A percentile compares a stretch with the other conserved stretches of the same genome.
Evolutionary conservation across 2,888 invertebrate species (phyloP).

Genomic region (Chloroclysta siterata): DNA sequence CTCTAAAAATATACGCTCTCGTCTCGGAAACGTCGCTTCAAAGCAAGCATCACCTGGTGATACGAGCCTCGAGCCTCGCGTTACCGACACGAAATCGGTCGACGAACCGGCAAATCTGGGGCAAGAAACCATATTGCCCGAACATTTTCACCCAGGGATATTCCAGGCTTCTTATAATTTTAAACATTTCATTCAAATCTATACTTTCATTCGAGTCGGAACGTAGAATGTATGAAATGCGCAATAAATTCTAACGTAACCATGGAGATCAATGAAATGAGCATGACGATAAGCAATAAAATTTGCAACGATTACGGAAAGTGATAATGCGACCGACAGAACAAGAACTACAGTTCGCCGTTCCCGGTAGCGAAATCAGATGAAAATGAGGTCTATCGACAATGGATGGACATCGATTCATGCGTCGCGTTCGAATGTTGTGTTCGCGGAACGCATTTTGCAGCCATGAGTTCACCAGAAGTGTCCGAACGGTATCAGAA

Average conservation of each 20-base stretch:
- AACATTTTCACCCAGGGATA: slow-evolving; percentile 59
- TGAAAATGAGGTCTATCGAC: slow-evolving; percentile 43
- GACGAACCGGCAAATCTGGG: slow-evolving; percentile 79
- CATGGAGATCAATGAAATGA: slow-evolving; percentile 50
- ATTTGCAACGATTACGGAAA: slow-evolving; percentile 59
- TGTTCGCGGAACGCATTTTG: slow-evolving; percentile 72
- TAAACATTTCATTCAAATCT: slow-evolving; percentile 30
- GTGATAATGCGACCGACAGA: slow-evolving; percentile 48
- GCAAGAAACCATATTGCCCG: slow-evolving; percentile 69
- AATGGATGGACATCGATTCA: slow-evolving; percentile 58
- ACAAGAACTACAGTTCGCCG: slow-evolving; percentile 43
- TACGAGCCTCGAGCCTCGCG: slow-evolving; percentile 62
- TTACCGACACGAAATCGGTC: slow-evolving; percentile 73
- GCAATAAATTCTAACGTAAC: slow-evolving; percentile 47
- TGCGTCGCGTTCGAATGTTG: slow-evolving; percentile 59
- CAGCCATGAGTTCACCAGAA: slow-evolving; percentile 60
- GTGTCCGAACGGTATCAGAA: slow-evolving; percentile 68
- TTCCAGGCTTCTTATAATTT: slow-evolving; percentile 47
- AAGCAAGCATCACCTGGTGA: slow-evolving; percentile 71
- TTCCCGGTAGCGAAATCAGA: slow-evolving; percentile 38
- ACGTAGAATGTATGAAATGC: slow-evolving; percentile 20
- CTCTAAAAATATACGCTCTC: slow-evolving; percentile 68
- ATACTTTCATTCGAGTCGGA: slow-evolving; percentile 30
- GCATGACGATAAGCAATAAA: slow-evolving; percentile 56
- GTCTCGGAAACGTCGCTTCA: slow-evolving; percentile 64